A percentile compares a stretch with the other conserved stretches of the same genome.
These are phyloP conservation scores for Orthosia gothica DNA, from an alignment of 2,888 invertebrate genomes.

Conservation along the genomic window DNA sequence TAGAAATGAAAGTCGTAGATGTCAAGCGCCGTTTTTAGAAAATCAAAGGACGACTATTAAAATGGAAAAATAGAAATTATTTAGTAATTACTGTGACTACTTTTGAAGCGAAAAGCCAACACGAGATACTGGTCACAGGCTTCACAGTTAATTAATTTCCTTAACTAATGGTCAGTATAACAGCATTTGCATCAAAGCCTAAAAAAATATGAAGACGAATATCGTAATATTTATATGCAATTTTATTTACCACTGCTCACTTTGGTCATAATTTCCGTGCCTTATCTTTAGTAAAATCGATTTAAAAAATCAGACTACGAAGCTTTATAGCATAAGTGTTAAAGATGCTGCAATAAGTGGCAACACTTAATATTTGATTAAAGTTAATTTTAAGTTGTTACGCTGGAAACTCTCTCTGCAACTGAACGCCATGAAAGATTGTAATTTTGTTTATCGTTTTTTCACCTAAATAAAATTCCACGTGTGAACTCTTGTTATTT, in stretches of 20 bases:
- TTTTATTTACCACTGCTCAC: not conserved
- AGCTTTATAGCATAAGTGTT: too few species aligned
- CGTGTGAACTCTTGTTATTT: too few species aligned
- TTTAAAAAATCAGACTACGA: too few species aligned
- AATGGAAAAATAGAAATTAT: constrained; percentile 23
- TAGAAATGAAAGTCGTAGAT: constrained; percentile 37
- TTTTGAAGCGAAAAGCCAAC: constrained; percentile 36
- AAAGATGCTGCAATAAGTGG: too few species aligned
- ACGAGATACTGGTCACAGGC: constrained; percentile 4
- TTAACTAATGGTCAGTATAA: constrained; percentile 20
- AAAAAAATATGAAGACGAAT: not conserved
- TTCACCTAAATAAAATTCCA: too few species aligned
- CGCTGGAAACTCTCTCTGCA: too few species aligned
- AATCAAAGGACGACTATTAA: constrained; percentile 7
- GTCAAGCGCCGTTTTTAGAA: constrained; percentile 20
- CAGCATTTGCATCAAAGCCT: constrained; percentile 1
- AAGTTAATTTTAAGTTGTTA: too few species aligned
- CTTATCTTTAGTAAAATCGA: too few species aligned
- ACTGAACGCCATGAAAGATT: too few species aligned
- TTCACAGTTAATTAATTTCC: constrained; percentile 33
- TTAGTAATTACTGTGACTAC: constrained; percentile 26
- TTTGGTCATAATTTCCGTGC: not conserved
- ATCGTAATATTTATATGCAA: too few species aligned
- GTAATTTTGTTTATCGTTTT: too few species aligned
- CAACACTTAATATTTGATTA: too few species aligned